Evolutionary conservation across 2,113 vertebrate species (phyloP).

Genomic region (Sinocyclocheilus rhinocerous): DNA sequence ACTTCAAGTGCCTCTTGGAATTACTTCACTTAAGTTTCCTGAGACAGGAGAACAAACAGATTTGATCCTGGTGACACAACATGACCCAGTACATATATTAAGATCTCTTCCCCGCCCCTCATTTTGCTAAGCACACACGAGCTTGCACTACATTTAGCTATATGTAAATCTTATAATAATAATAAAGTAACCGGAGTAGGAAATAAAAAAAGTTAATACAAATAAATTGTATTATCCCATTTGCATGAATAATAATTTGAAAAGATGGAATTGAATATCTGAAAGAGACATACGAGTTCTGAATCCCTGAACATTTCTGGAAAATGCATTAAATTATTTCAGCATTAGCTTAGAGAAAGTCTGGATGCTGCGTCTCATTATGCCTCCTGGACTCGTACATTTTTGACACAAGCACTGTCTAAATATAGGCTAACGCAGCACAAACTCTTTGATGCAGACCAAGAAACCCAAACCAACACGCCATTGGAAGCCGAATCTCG

Average conservation of each 20-base stretch:
- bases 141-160: neutral
- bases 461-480: constrained; percentile 93
- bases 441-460: constrained; percentile 85
- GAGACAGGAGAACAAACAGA: constrained; percentile 81
- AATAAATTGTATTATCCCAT: constrained; percentile 1
- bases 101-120: constrained; percentile 49
- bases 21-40: constrained; percentile 80
- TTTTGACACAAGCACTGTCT: constrained; percentile 95
- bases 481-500: constrained; percentile 84
- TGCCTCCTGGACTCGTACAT: constrained; percentile 87
- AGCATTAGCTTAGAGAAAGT: constrained; percentile 94
- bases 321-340: constrained; percentile 87
- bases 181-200: neutral
- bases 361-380: constrained; percentile 87
- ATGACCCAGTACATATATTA: constrained; percentile 51
- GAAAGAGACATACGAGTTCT: constrained; percentile 83
- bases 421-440: constrained; percentile 84
- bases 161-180: constrained; percentile 3
- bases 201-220: constrained; percentile 36
- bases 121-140: constrained; percentile 8
- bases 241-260: constrained; percentile 67
- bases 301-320: constrained; percentile 97
- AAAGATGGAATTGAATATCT: constrained; percentile 78
- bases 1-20: constrained; percentile 87
- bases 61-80: constrained; percentile 73